Percentiles rank a stretch among this genome's conserved stretches.
phyloP scores from a whole-genome alignment of 2,888 invertebrate species.

The Drosophila subquinaria region DNA sequence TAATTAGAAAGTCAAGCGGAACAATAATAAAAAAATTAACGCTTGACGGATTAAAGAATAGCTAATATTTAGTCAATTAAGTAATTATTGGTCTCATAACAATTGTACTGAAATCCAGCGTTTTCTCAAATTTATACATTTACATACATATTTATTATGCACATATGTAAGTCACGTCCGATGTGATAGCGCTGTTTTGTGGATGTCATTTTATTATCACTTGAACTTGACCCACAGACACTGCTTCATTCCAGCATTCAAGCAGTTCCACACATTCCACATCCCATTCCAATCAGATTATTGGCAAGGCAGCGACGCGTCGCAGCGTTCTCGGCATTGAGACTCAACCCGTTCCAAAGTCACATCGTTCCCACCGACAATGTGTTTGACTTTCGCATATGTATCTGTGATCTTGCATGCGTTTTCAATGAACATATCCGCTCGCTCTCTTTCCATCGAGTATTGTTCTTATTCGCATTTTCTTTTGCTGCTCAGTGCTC shows the following conservation, averaged over 20 bases:
- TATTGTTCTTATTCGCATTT: conserved; percentile 22
- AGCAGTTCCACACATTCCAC: conserved; percentile 12
- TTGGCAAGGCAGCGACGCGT: conserved; percentile 1
- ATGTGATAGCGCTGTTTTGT: conserved; percentile 13
- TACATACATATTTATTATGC: background rate
- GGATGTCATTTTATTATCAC: conserved; percentile 27
- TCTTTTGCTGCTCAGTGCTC: conserved; percentile 12
- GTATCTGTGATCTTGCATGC: conserved; percentile 14
- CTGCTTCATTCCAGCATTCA: conserved; percentile 3
- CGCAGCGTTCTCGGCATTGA: conserved; percentile 11
- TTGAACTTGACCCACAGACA: conserved; percentile 58
- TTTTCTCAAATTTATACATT: conserved; percentile 5
- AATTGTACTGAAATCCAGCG: conserved; percentile 43
- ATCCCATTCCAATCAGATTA: conserved; percentile 31
- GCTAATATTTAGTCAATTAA: conserved; percentile 42
- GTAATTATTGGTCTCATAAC: conserved; percentile 56
- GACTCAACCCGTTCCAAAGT: conserved; percentile 12
- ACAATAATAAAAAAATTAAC: conserved; percentile 45
- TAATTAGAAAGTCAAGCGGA: conserved; percentile 46
- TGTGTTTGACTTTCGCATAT: conserved; percentile 3
- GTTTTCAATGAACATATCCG: conserved; percentile 41
- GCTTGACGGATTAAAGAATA: conserved; percentile 22
- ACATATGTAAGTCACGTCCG: conserved; percentile 31
- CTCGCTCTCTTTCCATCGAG: conserved; percentile 1
- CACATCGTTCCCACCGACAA: conserved; percentile 17